A percentile compares a stretch with the other conserved stretches of the same genome.
Evolutionary conservation across 2,113 vertebrate species (phyloP).

Genomic region (Pygoscelis adeliae): DNA sequence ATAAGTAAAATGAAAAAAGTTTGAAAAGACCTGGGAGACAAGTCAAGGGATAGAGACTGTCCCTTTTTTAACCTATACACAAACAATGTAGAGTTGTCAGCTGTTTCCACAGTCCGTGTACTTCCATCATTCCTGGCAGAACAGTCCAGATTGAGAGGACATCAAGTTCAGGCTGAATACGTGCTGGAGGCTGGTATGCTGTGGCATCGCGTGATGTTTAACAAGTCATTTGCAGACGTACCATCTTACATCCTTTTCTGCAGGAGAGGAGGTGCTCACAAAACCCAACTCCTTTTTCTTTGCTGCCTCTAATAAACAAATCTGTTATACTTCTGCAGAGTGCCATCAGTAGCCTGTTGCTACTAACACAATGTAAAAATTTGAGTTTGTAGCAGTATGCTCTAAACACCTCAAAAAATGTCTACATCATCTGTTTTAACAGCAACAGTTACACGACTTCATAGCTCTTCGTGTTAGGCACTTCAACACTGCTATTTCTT

Average conservation of each 20-base stretch:
- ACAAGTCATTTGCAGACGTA: not conserved
- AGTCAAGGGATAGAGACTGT: not conserved
- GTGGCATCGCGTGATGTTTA: not conserved
- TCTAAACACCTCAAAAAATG: not conserved
- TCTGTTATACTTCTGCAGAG: not conserved
- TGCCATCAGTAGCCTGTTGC: not conserved
- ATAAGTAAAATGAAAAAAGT: not conserved
- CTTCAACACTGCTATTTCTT: not conserved
- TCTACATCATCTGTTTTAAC: not conserved
- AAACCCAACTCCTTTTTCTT: not conserved
- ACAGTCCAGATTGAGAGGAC: not conserved
- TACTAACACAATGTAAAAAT: not conserved
- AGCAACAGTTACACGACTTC: not conserved
- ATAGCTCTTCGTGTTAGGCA: not conserved
- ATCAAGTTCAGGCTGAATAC: not conserved
- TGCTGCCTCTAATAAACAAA: not conserved
- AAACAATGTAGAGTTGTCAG: not conserved
- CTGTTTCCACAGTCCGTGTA: not conserved
- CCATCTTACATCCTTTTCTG: not conserved
- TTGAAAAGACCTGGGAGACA: not conserved
- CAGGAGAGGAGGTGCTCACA: not conserved
- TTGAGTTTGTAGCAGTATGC: not conserved
- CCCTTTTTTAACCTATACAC: not conserved
- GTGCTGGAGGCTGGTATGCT: not conserved
- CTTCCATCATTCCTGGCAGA: not conserved